Base-by-base conservation (phyloP, 2,888 invertebrate species). In the Leptinotarsa rubiginosa region DNA sequence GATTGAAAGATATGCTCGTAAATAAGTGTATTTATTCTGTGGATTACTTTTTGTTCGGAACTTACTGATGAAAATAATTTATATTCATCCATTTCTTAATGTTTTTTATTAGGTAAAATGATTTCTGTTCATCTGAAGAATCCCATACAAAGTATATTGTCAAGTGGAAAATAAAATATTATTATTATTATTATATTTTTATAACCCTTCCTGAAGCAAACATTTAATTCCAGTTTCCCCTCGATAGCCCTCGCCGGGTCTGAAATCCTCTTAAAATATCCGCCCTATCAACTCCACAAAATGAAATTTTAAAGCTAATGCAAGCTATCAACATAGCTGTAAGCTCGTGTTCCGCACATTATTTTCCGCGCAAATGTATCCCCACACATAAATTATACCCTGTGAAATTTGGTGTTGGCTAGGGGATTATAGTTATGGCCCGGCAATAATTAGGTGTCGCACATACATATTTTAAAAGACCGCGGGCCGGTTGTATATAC, bases 371-470 rank as follows among this genome's bases (percentile, higher is more conserved):
- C 62, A 31, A 62, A 62, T n/a, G 62, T 70, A 74, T 70, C 73
- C 68, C 72, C 72, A 71, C 70, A 67, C 73, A 74, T 76, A 79
- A 79, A 79, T 75, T 77, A 75, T 73, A 72, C 79, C 79, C 79
- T 75, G 77, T 78, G 78, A 82, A 83, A 83, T 83, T 84, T 79
- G 81, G 81, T 80, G 80, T 82, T 78, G 75, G 81, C 81, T 78
- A 75, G 81, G 82, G 82, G 82, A 83, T 83, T 83, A 82, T 81
- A 79, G 80, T 82, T 82, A 83, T 81, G 81, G 79, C 79, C 80
- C 80, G 78, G 81, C 81, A 82, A 84, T 84, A 83, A 83, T 84
- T 82, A 83, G 83, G 81, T 83, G 82, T 82, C 77, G 81, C 77
- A 79, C 79, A 83, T 84, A 78, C 81, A 84, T 84, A 84, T 83